Conservation (phyloP, 2,888 invertebrate genomes). For the Anthrax anthrax region DNA sequence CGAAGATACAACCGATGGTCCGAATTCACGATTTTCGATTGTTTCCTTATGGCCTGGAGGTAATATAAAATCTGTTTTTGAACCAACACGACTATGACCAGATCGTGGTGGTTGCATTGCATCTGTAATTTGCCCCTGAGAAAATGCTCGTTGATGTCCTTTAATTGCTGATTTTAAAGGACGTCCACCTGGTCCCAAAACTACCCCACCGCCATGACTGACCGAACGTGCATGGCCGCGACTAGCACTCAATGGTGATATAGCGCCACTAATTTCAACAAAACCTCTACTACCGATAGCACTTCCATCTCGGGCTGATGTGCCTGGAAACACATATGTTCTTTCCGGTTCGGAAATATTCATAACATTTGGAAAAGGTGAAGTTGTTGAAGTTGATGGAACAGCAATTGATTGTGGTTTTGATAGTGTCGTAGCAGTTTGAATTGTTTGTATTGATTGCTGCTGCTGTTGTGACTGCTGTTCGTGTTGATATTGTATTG, state of each 20-base stretch:
- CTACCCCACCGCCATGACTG: slow-evolving; percentile 64
- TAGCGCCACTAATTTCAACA: not conserved
- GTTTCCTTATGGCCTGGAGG: slow-evolving; percentile 73
- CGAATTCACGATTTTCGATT: slow-evolving; percentile 47
- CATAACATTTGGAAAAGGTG: not conserved
- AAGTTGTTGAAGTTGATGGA: not conserved
- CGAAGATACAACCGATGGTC: slow-evolving; percentile 33
- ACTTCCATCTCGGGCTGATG: slow-evolving; percentile 14
- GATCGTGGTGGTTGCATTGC: slow-evolving; percentile 34
- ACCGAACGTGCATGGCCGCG: slow-evolving; percentile 64
- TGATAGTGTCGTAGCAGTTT: not conserved
- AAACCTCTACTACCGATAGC: slow-evolving; percentile 15
- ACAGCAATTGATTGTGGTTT: not conserved
- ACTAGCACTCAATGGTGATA: slow-evolving; percentile 5
- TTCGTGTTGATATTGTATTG: slow-evolving; percentile 20
- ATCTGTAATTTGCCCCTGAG: slow-evolving; percentile 73
- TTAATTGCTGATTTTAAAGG: slow-evolving; percentile 59
- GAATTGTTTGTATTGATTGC: slow-evolving; percentile 12
- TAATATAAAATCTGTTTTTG: slow-evolving; percentile 77
- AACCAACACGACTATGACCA: slow-evolving; percentile 68
- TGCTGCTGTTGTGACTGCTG: slow-evolving; percentile 10
- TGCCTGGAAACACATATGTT: slow-evolving; percentile 31
- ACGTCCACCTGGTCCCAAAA: slow-evolving; percentile 38
- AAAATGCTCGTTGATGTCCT: slow-evolving; percentile 71
- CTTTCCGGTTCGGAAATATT: slow-evolving; percentile 25